Evolutionary conservation across 2,888 invertebrate species (phyloP), one percentile per base, ranked within the genome.

Genomic region (Himalopsyche kuldschensis): DNA sequence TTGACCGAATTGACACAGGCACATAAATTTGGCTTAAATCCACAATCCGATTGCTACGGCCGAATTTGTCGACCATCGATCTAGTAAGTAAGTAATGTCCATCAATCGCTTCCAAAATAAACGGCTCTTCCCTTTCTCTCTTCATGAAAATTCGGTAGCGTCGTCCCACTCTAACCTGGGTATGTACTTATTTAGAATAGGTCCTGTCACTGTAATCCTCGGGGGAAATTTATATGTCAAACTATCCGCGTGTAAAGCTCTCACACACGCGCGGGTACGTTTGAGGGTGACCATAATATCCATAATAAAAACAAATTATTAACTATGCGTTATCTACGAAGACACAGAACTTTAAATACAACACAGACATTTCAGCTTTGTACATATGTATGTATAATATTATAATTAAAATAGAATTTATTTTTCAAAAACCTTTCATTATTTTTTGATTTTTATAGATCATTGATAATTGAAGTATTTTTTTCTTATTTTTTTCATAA

Each of bases 181-280:
- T 48, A 41, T 83, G 81, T 83, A 85, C 83, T 85, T 85, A 85
- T 85, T 85, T 85, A 85, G 85, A 85, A 83, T 85, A 83, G 85
- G 83, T 80, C 81, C 79, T 83, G 85, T 85, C 85, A 85, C 83
- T 84, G 82, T 81, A 79, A 82, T 63, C 83, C 85, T 83, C 85
- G 31, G 30, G 85, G 85, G 85, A 85, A 85, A 85, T 85, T 85
- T 85, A 85, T 85, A 82, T 85, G 85, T 83, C 85, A 85, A 85
- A 85, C 85, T 85, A 83, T 85, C 83, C 85, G 76, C 85, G 85
- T 84, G 81, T 80, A 47, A 85, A 81, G 41, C 77, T 69, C 32
- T 41, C 75, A 27, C 78, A 75, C 47, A 30, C 80, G 32, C 63
- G 41, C 55, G 27, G 24, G 31, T 63, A 27, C 79, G 32, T 81